Conservation (phyloP, 2,113 vertebrate genomes). For the Illadopsis cleaveri region DNA sequence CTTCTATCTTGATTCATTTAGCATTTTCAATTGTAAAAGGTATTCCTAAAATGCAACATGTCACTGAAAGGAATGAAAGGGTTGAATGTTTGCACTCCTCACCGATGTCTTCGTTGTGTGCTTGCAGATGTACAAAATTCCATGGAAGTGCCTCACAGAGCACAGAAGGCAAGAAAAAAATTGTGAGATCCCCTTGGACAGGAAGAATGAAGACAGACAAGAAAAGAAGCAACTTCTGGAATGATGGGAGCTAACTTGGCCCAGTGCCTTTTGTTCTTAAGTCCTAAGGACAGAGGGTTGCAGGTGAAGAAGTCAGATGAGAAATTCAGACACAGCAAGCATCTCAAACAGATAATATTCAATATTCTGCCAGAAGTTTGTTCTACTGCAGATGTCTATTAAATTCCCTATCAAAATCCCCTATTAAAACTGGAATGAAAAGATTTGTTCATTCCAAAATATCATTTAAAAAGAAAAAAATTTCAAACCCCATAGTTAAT, state of each 20-base stretch:
- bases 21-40: background rate
- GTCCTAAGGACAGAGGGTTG: background rate
- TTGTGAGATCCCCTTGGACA: background rate
- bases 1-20: background rate
- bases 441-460: background rate
- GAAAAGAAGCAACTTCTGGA: background rate
- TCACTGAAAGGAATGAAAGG: background rate
- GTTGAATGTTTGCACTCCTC: background rate
- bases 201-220: background rate
- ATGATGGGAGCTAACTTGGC: background rate
- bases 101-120: background rate
- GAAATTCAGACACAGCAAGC: background rate
- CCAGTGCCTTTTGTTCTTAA: background rate
- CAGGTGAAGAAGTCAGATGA: background rate
- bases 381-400: background rate
- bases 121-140: background rate
- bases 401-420: background rate
- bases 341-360: background rate
- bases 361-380: background rate
- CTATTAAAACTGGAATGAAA: background rate
- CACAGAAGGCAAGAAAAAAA: background rate
- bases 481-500: background rate
- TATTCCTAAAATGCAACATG: background rate
- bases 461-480: background rate
- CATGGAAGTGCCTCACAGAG: background rate